phyloP scores from a whole-genome alignment of 2,113 vertebrate species.

The Lepus americanus region DNA sequence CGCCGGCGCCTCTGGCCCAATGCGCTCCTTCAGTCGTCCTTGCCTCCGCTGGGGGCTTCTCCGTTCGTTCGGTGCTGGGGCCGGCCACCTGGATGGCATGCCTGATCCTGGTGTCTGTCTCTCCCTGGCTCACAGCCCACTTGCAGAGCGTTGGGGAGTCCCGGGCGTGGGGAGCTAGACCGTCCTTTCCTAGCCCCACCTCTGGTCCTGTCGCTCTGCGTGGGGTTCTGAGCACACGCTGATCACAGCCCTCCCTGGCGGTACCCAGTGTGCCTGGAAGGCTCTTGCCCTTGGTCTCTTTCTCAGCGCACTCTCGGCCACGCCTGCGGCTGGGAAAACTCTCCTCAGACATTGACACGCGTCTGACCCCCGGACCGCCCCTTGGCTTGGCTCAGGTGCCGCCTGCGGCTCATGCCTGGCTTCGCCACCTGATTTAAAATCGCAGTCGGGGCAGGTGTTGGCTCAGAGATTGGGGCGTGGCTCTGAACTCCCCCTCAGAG shows the following conservation, averaged over 20 bases:
- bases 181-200: accelerated
- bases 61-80: background rate
- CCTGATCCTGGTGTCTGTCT: background rate
- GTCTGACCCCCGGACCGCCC: background rate
- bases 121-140: too few relatives aligned
- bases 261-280: too few relatives aligned
- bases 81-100: background rate
- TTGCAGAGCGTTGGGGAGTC: background rate
- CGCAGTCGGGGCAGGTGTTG: background rate
- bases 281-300: accelerated
- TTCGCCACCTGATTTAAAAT: background rate
- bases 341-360: accelerated
- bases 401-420: background rate
- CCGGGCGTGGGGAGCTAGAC: background rate
- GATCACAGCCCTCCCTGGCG: background rate
- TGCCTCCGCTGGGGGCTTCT: background rate
- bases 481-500: too few relatives aligned
- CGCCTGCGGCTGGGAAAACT: too few relatives aligned
- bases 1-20: background rate
- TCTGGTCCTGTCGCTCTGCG: background rate
- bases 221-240: background rate
- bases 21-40: background rate
- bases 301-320: background rate
- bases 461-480: too few relatives aligned
- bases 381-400: background rate